These are phyloP conservation scores for Mohoua ochrocephala DNA, from an alignment of 2,113 vertebrate species.

Conservation along the genomic window DNA sequence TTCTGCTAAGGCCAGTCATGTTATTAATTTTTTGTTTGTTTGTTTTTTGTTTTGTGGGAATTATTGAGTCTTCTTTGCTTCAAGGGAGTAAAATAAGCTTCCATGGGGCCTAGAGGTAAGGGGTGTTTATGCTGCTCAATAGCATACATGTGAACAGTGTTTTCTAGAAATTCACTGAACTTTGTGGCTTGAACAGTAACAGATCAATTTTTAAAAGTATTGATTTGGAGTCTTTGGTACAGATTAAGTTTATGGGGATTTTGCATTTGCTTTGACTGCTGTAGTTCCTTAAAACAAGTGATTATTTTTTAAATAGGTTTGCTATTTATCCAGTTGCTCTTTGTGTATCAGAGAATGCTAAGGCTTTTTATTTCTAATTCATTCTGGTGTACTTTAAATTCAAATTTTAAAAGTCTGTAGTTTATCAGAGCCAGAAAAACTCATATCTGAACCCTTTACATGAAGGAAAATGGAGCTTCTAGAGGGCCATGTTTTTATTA, in stretches of 20 bases:
- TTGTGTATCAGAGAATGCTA: background rate
- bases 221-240: background rate
- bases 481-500: too few species aligned
- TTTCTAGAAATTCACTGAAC: background rate
- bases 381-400: background rate
- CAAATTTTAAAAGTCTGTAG: background rate
- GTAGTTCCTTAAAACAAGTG: background rate
- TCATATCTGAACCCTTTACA: accelerated
- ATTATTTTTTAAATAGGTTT: background rate
- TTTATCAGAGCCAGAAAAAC: background rate
- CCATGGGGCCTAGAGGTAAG: accelerated
- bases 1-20: accelerated
- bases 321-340: background rate
- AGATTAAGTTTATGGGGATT: background rate
- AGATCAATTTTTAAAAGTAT: background rate
- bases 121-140: background rate
- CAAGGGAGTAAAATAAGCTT: background rate
- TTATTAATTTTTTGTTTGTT: accelerated
- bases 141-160: accelerated
- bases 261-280: background rate
- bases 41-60: background rate
- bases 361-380: background rate
- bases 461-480: background rate
- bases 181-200: background rate
- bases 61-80: background rate